Base-by-base conservation (phyloP, 2,797 vertebrate species). In the Onychomys torridus region DNA sequence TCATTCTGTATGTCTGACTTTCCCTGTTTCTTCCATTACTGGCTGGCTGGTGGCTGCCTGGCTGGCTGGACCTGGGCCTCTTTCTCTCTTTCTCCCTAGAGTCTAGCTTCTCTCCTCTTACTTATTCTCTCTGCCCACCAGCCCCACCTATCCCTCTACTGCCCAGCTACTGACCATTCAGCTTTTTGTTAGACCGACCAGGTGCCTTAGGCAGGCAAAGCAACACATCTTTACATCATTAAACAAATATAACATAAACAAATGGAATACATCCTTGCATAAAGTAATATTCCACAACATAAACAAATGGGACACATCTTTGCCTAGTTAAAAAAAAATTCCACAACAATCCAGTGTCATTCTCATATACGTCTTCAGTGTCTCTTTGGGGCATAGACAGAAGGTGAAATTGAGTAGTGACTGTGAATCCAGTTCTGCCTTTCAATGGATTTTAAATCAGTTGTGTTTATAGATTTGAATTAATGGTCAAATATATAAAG, bases 381-480 rank as follows among this genome's bases (percentile, higher is more conserved):
- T 93, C 40, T 87, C 25, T 49, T 69, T 65, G 34, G 77, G 49
- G 49, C 69, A 84, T 19, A 89, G 82, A 90, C 90, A 94, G 46
- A 59, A 91, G 37, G 11, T 78, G 46, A 89, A 95, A 89, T 61
- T 75, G 43, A 94, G 71, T 89, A 46, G 37, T 49, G 40, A 75
- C 52, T 0, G 19, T 69, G 92, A 96, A 49, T 83, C 17, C 69
- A 79, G 43, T 94, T 93, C 87, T 91, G 9, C 9, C 37, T 86
- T 92, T 90, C 84, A 93, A 57, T 55, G 19, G 5, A 6, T 16
- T 71, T 94, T 89, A 61, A 92, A 65, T 78, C 5, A 92, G 46
- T 81, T 69, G 29, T 93, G 89, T 87, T 97, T 91, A 89, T 71
- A 79, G 25, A 57, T 90, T 89, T 13, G 27, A 92, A 79, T 55